Evolutionary conservation across 2,888 invertebrate species (phyloP).

Genomic region (Deroplatys truncata): DNA sequence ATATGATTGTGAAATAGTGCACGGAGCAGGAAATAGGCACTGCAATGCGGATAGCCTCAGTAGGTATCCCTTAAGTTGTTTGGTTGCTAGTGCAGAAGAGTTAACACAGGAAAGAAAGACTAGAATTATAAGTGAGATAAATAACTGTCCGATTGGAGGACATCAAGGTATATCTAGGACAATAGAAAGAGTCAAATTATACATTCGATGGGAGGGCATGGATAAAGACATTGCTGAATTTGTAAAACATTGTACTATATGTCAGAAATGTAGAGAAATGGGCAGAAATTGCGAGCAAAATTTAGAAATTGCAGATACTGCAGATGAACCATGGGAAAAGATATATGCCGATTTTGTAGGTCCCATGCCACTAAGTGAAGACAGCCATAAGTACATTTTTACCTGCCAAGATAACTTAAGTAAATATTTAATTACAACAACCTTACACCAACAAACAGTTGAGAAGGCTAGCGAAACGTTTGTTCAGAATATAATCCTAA

Average conservation of each 20-base stretch:
- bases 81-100: too few species aligned
- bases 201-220: neutral
- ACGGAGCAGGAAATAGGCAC: constrained; percentile 20
- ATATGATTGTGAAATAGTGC: constrained; percentile 13
- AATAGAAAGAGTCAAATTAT: neutral
- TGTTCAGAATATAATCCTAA: constrained; percentile 30
- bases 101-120: too few species aligned
- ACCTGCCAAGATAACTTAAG: neutral
- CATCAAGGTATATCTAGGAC: neutral
- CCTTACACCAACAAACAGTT: too few species aligned
- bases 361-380: neutral
- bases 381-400: neutral
- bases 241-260: neutral
- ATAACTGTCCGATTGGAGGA: neutral
- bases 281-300: neutral
- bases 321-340: neutral
- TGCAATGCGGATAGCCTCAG: constrained; percentile 19
- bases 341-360: neutral
- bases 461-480: too few species aligned
- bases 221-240: neutral
- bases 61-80: neutral
- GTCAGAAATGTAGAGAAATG: neutral
- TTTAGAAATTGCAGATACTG: neutral
- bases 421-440: constrained; percentile 30
- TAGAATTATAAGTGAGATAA: neutral